A percentile compares a stretch with the other conserved stretches of the same genome.
Evolutionary conservation across 2,888 invertebrate species (phyloP).

Genomic region (Cantharis flavilabris): DNA sequence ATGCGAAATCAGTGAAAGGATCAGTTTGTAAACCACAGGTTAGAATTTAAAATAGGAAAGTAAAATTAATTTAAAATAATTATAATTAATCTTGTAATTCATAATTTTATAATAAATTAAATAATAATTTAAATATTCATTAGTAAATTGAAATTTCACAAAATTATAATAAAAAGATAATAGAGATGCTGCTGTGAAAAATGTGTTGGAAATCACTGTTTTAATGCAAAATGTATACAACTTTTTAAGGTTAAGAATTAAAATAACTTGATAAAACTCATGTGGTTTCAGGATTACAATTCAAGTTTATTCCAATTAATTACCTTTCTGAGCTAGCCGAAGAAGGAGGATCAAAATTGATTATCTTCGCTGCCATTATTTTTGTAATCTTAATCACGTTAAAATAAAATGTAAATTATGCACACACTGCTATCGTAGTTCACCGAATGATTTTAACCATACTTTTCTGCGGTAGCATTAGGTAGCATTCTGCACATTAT

Average conservation of each 20-base stretch:
- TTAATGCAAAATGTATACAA: not conserved
- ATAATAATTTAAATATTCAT: not conserved
- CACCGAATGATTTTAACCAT: not conserved
- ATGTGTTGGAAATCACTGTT: not conserved
- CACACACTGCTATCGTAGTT: not conserved
- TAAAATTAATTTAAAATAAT: no score
- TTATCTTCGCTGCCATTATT: constrained; percentile 60
- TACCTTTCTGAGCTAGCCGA: constrained; percentile 93
- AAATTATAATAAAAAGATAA: not conserved
- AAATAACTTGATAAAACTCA: not conserved
- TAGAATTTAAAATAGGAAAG: no score
- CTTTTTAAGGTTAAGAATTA: not conserved
- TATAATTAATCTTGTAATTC: no score
- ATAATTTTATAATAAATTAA: no score
- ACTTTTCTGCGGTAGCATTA: not conserved
- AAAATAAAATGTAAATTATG: not conserved
- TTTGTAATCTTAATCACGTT: constrained; percentile 1
- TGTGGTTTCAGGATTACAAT: not conserved
- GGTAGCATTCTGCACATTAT: not conserved
- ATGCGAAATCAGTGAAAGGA: no score
- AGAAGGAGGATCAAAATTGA: constrained; percentile 81
- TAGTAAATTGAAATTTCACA: not conserved
- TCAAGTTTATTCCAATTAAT: not conserved
- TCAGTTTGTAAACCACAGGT: no score
- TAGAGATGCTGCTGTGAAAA: not conserved